Evolutionary conservation across 2,113 vertebrate genomes (phyloP).

Genomic region (Vulpes lagopus): DNA sequence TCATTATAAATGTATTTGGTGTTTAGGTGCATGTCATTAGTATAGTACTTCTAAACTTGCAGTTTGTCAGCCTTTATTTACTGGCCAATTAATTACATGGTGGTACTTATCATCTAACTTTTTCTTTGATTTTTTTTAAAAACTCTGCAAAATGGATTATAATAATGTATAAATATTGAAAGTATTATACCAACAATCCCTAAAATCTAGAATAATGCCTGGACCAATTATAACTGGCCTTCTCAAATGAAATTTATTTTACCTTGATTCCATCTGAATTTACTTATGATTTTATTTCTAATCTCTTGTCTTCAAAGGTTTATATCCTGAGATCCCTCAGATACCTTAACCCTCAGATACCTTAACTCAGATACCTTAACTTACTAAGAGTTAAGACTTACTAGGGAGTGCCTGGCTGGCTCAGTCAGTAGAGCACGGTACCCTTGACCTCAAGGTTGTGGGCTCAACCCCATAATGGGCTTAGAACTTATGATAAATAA

Average conservation of each 20-base stretch:
- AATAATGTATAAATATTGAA: neutral
- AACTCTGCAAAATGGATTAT: neutral
- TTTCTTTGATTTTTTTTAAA: neutral
- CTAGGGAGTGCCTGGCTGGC: neutral
- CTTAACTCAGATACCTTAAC: neutral
- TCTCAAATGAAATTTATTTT: slow-evolving; percentile 31
- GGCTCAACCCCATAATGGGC: neutral
- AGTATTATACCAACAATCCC: neutral
- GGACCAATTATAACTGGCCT: neutral
- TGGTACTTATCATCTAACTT: slow-evolving; percentile 37
- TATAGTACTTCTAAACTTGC: slow-evolving; percentile 56
- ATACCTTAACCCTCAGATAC: neutral
- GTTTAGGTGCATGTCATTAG: slow-evolving; percentile 54
- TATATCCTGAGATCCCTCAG: neutral
- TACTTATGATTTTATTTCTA: slow-evolving; percentile 22
- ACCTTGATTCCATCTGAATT: neutral
- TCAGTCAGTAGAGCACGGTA: neutral
- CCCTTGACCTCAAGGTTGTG: neutral
- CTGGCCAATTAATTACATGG: slow-evolving; percentile 61
- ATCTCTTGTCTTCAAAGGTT: neutral
- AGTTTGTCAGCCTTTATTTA: slow-evolving; percentile 73
- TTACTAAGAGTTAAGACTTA: neutral
- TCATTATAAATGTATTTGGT: slow-evolving; percentile 72
- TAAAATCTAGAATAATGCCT: neutral
- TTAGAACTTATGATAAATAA: neutral